Evolutionary conservation across 2,113 vertebrate species (phyloP), one percentile per base, ranked within the genome.

Genomic region (Montifringilla adamsi): DNA sequence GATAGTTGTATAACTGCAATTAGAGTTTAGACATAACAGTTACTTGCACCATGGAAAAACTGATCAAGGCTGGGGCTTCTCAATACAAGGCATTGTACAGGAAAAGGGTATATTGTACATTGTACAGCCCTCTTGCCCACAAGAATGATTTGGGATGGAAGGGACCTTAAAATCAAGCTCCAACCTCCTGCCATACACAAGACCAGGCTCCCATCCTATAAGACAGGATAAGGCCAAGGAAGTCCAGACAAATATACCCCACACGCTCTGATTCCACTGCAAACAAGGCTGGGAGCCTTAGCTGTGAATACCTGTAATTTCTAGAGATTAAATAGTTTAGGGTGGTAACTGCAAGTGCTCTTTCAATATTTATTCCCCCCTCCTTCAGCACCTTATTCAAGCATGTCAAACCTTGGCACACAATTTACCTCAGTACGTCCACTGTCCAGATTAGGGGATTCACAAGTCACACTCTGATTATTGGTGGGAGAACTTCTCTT

Each of bases 401-500:
- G 33, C 26, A 47, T 70, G 30, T 35, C 59, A 60, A 55, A 37
- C 3, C 15, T 64, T 7, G 47, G 53, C n/a, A 35, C 0, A 68
- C 50, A 59, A 84, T 47, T 95, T 89, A 98, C 98, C 97, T 98
- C 97, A 3, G 56, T 87, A 27, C 24, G 96, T 15, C 83, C 90
- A 41, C 94, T 87, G 52, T 97, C 98, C 92, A 97, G 98, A 96
- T 99, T 99, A 43, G 98, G 98, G 62, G 98, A 98, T 92, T 98
- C 99, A 97, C 98, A 98, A 76, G 98, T 97, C 89, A 98, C 95
- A 8, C 97, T 98, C 96, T 98, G 98, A 95, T 98, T 99, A 94
- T 98, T 99, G 83, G 98, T 97, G 41, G 98, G 98, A 97, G 99
- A 99, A 96, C 98, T 99, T 97, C 99, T 98, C 95, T 99, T 99